Evolutionary conservation across 2,888 invertebrate species (phyloP).

Genomic region (Phalangium opilio): DNA sequence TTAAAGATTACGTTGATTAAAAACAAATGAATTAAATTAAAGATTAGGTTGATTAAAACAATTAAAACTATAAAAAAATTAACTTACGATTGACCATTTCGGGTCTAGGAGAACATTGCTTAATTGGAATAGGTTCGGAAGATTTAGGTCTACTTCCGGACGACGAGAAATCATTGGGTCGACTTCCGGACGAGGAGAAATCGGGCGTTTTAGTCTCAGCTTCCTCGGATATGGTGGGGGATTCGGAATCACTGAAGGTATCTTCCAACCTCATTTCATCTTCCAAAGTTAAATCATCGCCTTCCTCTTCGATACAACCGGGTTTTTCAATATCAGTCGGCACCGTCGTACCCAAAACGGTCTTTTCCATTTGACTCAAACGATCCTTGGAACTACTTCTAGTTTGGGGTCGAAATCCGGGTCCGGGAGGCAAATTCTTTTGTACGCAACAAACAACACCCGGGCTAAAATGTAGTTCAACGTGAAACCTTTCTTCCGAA

Average conservation of each 20-base stretch:
- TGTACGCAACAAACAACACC: slow-evolving; percentile 93
- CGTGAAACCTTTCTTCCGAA: slow-evolving; percentile 61
- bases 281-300: slow-evolving; percentile 18
- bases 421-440: slow-evolving; percentile 81
- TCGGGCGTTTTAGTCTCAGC: slow-evolving; percentile 14
- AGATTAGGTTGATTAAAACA: no score
- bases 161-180: not conserved
- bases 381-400: slow-evolving; percentile 40
- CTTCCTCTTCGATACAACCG: slow-evolving; percentile 21
- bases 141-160: slow-evolving; percentile 29
- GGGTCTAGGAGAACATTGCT: slow-evolving; percentile 28
- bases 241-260: slow-evolving; percentile 16
- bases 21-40: no score
- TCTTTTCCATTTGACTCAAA: not conserved
- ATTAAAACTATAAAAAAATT: not conserved
- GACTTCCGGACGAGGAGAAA: not conserved
- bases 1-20: no score
- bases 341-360: not conserved
- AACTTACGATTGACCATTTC: no score
- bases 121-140: slow-evolving; percentile 61
- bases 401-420: slow-evolving; percentile 80
- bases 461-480: slow-evolving; percentile 97
- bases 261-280: slow-evolving; percentile 16
- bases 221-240: slow-evolving; percentile 19
- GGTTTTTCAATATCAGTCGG: slow-evolving; percentile 15